Evolutionary conservation across 2,797 vertebrate species (phyloP).

Genomic region (Falco naumanni): DNA sequence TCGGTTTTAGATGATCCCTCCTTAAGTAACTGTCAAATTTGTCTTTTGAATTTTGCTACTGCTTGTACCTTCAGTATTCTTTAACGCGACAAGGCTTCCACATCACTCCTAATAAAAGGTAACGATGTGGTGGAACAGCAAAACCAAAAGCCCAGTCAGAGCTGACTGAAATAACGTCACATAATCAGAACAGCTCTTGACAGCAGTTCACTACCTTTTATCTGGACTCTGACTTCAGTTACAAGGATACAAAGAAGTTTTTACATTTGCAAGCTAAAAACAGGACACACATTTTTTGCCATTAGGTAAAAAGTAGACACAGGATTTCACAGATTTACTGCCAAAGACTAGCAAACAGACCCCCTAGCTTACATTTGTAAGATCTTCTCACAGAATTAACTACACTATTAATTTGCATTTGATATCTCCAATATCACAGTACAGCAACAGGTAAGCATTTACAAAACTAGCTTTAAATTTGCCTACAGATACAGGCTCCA

Average conservation of each 20-base stretch:
- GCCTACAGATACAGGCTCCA: background rate
- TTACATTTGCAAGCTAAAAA: background rate
- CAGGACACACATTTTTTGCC: background rate
- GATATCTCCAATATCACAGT: background rate
- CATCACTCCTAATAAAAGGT: constrained; percentile 7
- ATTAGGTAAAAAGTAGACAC: background rate
- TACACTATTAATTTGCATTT: background rate
- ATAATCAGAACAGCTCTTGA: background rate
- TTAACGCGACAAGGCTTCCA: constrained; percentile 20
- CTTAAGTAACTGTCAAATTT: background rate
- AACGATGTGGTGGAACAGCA: background rate
- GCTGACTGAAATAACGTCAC: background rate
- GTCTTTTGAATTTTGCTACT: background rate
- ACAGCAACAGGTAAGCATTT: background rate
- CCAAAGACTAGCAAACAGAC: background rate
- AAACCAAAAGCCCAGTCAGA: constrained; percentile 7
- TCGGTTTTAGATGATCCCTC: background rate
- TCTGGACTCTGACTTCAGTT: background rate
- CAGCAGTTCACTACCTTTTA: background rate
- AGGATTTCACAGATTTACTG: background rate
- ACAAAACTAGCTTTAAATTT: background rate
- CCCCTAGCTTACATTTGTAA: background rate
- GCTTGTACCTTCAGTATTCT: background rate
- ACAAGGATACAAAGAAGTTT: background rate
- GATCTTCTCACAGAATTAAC: background rate